These are phyloP conservation scores for Vombatus ursinus DNA, from an alignment of 2,113 vertebrate species.

Conservation along the genomic window DNA sequence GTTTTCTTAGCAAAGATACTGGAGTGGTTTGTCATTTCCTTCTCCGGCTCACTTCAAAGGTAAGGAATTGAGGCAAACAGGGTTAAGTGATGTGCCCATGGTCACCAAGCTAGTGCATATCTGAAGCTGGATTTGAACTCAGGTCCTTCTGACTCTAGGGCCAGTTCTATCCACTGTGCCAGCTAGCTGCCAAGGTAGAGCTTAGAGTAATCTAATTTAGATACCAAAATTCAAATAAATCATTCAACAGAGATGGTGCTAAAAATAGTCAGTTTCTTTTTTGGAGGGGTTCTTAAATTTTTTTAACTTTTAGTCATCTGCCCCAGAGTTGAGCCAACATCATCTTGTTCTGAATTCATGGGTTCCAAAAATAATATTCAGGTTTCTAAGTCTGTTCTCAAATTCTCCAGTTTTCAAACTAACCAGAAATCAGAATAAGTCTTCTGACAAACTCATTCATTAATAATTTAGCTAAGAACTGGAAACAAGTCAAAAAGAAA, in stretches of 20 bases:
- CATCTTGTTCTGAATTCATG: background rate
- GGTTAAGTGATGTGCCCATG: too few species aligned
- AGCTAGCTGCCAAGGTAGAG: too few species aligned
- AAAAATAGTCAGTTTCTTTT: background rate
- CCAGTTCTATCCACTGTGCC: too few species aligned
- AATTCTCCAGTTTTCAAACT: background rate
- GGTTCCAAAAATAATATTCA: background rate
- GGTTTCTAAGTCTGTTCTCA: background rate
- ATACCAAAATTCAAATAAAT: background rate
- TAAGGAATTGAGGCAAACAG: too few species aligned
- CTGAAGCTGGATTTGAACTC: too few species aligned
- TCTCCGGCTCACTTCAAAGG: too few species aligned
- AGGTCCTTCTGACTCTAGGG: too few species aligned
- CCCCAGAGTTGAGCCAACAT: background rate
- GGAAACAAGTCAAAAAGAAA: background rate
- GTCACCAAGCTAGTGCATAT: too few species aligned
- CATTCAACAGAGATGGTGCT: background rate
- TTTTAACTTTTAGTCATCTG: background rate
- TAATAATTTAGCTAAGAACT: background rate
- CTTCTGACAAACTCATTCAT: background rate
- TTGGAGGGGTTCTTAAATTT: background rate
- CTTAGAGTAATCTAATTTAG: background rate
- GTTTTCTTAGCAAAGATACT: too few species aligned
- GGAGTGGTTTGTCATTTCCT: too few species aligned
- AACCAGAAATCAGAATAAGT: background rate